Evolutionary conservation across 2,888 invertebrate genomes (phyloP).

Genomic region (Hyposoter dolosus): DNA sequence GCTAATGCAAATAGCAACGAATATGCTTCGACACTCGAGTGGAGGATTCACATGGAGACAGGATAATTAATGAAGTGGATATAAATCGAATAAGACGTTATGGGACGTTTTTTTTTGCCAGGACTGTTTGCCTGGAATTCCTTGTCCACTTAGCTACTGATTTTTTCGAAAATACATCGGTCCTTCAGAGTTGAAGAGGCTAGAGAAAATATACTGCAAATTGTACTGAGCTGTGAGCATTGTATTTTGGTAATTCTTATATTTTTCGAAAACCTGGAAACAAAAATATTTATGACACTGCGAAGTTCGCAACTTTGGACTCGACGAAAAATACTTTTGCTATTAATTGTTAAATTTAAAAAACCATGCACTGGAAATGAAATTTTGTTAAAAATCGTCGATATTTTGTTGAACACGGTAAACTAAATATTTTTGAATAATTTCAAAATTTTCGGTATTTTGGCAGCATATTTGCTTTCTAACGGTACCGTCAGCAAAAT

Average conservation of each 20-base stretch:
- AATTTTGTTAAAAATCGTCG: too few species aligned
- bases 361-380: too few species aligned
- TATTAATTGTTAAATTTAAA: too few species aligned
- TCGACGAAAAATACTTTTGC: too few species aligned
- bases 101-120: neutral
- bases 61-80: slow-evolving; percentile 45
- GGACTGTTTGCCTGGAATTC: neutral
- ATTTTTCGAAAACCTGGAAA: neutral
- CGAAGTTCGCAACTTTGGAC: too few species aligned
- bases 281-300: neutral
- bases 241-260: neutral
- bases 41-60: slow-evolving; percentile 11
- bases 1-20: slow-evolving; percentile 56
- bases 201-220: neutral
- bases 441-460: too few species aligned
- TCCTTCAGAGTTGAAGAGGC: neutral
- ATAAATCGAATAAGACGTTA: slow-evolving; percentile 9
- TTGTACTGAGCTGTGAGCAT: neutral
- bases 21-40: slow-evolving; percentile 23
- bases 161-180: neutral
- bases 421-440: too few species aligned
- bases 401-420: too few species aligned
- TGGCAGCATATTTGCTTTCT: too few species aligned
- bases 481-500: too few species aligned
- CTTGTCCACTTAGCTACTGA: slow-evolving; percentile 2